Evolutionary conservation across 1,140 invertebrate species (phyloP).

Genomic region (Musca domestica): DNA sequence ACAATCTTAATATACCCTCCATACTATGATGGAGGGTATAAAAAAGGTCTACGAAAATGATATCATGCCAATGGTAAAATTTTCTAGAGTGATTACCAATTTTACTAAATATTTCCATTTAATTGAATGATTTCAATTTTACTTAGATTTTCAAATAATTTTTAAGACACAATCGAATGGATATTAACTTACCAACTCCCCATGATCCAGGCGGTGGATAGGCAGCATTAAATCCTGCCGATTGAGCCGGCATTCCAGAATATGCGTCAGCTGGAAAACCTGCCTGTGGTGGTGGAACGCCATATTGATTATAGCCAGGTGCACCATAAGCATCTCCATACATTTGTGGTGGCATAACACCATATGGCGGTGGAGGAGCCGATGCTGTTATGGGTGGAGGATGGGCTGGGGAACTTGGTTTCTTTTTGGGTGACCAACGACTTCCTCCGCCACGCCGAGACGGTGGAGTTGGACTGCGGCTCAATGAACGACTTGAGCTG

Average conservation of each 20-base stretch:
- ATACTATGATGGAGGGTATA: no score
- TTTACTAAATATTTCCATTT: no score
- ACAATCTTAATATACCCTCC: no score
- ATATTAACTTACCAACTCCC: conserved; percentile 38
- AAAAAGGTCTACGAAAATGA: no score
- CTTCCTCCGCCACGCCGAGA: conserved; percentile 27
- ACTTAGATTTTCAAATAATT: neutral
- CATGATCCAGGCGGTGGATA: conserved; percentile 39
- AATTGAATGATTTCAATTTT: no score
- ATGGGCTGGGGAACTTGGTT: conserved; percentile 41
- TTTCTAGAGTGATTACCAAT: no score
- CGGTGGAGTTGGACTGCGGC: conserved; percentile 37
- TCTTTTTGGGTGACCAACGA: conserved; percentile 49
- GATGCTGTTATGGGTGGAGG: conserved; percentile 25
- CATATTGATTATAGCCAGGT: conserved; percentile 25
- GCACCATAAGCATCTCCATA: conserved; percentile 28
- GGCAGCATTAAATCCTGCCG: conserved; percentile 31
- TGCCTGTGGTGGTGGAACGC: conserved; percentile 25
- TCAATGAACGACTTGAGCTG: conserved; percentile 34
- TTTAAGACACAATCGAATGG: neutral
- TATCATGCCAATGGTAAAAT: no score
- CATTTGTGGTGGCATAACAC: conserved; percentile 38
- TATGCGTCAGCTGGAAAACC: conserved; percentile 28
- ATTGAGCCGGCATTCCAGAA: conserved; percentile 30
- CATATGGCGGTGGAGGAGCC: conserved; percentile 32